Evolutionary conservation across 2,888 invertebrate genomes (phyloP).

Genomic region (Enchytraeus crypticus): DNA sequence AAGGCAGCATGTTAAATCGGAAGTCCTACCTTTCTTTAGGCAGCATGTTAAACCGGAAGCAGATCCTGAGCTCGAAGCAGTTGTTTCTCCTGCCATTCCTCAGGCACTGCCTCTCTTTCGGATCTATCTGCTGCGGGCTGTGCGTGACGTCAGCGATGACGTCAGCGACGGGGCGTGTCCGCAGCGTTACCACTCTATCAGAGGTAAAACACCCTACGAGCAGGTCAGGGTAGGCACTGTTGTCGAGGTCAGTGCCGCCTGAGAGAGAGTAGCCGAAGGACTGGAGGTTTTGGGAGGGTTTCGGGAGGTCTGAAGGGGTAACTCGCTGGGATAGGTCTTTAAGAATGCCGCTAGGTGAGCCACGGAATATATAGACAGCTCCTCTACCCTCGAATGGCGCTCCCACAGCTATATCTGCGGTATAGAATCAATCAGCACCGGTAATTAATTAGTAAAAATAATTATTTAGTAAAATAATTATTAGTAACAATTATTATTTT

Average conservation of each 20-base stretch:
- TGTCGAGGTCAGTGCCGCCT: slow-evolving; percentile 77
- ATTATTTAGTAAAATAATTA: not conserved
- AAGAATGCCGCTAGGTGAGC: slow-evolving; percentile 48
- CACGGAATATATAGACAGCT: slow-evolving; percentile 84
- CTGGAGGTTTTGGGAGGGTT: slow-evolving; percentile 29
- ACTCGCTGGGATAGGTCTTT: slow-evolving; percentile 39
- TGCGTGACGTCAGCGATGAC: slow-evolving; percentile 64
- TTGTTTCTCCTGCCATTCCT: slow-evolving; percentile 10
- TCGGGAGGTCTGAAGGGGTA: slow-evolving; percentile 36
- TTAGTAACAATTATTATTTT: not conserved
- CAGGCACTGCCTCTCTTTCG: slow-evolving; percentile 12
- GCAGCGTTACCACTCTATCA: slow-evolving; percentile 51
- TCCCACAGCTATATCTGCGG: slow-evolving; percentile 74
- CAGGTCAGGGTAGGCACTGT: slow-evolving; percentile 89
- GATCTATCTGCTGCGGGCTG: slow-evolving; percentile 29
- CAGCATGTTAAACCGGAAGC: slow-evolving; percentile 32
- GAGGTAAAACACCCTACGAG: slow-evolving; percentile 57
- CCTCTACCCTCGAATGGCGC: slow-evolving; percentile 76
- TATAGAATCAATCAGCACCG: not conserved
- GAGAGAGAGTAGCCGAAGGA: slow-evolving; percentile 90
- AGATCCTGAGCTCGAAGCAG: slow-evolving; percentile 32
- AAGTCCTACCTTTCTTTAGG: slow-evolving; percentile 27
- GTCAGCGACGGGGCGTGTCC: slow-evolving; percentile 80
- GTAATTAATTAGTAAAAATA: not conserved
- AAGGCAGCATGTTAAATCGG: slow-evolving; percentile 11